Base-by-base conservation (phyloP, 1,140 invertebrate species). In the Leptopilina clavipes region DNA sequence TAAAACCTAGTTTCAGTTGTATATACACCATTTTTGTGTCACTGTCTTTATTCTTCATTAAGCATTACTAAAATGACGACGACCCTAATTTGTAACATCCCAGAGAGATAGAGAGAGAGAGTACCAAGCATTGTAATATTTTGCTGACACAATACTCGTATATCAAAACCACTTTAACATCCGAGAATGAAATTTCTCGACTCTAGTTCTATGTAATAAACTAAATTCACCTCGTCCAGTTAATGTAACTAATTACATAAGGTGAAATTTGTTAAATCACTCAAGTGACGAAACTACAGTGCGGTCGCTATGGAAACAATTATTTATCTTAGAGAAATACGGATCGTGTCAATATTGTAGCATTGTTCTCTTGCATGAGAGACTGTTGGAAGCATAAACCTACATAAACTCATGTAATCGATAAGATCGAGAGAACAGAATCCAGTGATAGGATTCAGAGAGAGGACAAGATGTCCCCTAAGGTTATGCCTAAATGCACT, bases 401-500 rank as follows among this genome's bases (percentile, higher is more conserved):
- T 6, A 22, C 54, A 12, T 59, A 19, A 59, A 31, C 59, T 22
- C 2, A 12, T 0, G 59, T n/a, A 65, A 65, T 65, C 59, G 25
- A 65, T 65, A 65, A 31, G 22, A 65, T 31, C 14, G 25, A n/a
- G 59, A 65, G 59, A 1, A n/a, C 25, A 10, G 14, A 31, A 65
- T 65, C 10, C 12, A 65, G 22, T 65, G 22, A 65, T 22, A 65
- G n/a, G 22, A 52, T 31, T 31, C 59, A 65, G 22, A 6, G n/a
- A 65, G 22, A 6, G n/a, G 19, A 65, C 59, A 65, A 37, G 59
- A 65, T 65, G 59, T 31, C 14, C 19, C 59, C 12, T 31, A 65
- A 37, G 59, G 19, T 65, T 65, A 65, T 31, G 22, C 25, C 25
- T 65, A 37, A 65, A 65, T 65, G 59, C 59, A 65, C 59, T 65